Base-by-base conservation (phyloP, 1,140 invertebrate species). In the Rhizoglyphus robini region DNA sequence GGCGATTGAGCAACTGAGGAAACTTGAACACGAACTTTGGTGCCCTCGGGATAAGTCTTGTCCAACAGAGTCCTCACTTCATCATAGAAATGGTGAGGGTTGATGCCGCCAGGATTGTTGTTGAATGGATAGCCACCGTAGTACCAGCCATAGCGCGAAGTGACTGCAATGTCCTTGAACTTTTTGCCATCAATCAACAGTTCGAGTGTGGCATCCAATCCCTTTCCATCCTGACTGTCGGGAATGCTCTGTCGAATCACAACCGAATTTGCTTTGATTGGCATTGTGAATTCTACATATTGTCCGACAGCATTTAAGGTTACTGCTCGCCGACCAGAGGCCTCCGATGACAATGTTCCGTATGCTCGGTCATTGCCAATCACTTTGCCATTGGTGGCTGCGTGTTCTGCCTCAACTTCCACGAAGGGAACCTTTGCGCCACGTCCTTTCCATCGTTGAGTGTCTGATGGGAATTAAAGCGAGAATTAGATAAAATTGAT, bases 361-460 rank as follows among this genome's bases (percentile, higher is more conserved):
- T 47, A 60, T 41, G 58, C 32, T 60, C 58, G 20, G n/a, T 60
- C 27, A 23, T 60, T 60, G 5, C 58, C 58, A 47, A 60, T 60
- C 8, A 47, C 25, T n/a, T 60, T 25, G 8, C 51, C 51, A 54
- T 54, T 54, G 20, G 8, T 8, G 20, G 8, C 8, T 25, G 51
- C 8, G 25, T 60, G 58, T 41, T 60, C 58, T 8, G 58, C 58
- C 32, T 60, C 58, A 8, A 60, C 58, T 23, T 60, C 58, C 8
- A 47, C 58, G 23, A 60, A 60, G 5, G 58, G 20, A 8, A 60
- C 58, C 30, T 60, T 60, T 32, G 58, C 58, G 20, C 58, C 58
- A 18, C 58, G 30, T 8, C 30, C 36, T 27, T 60, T 60, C 58
- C 58, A 60, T n/a, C n/a, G n/a, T n/a, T n/a, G n/a, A n/a, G n/a